Evolutionary conservation across 2,113 vertebrate genomes (phyloP).

Genomic region (Leuciscus idus): DNA sequence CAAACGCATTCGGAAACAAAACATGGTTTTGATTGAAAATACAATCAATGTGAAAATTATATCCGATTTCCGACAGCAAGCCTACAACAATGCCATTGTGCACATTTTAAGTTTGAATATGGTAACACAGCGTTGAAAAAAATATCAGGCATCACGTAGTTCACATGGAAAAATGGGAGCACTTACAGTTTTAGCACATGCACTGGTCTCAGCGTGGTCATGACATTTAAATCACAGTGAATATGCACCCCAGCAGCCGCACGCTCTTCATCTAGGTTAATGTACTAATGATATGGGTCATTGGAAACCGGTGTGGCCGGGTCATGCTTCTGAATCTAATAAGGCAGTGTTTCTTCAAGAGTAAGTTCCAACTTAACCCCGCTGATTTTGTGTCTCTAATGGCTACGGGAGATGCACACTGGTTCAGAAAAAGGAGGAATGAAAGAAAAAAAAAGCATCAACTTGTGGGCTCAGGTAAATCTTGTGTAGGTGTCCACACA

Average conservation of each 20-base stretch:
- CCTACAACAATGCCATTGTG: conserved; percentile 19
- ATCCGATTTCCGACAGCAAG: conserved; percentile 23
- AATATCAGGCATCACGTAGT: conserved; percentile 45
- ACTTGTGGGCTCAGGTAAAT: conserved; percentile 25
- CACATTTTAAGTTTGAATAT: conserved; percentile 23
- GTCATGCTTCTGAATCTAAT: conserved; percentile 58
- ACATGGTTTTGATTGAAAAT: neutral
- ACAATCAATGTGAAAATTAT: conserved; percentile 17
- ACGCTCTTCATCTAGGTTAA: conserved; percentile 35
- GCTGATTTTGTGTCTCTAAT: conserved; percentile 35
- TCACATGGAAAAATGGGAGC: conserved; percentile 38
- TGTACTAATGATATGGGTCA: conserved; percentile 43
- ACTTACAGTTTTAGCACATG: conserved; percentile 42
- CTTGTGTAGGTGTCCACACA: conserved; percentile 31
- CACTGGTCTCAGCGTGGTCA: conserved; percentile 44
- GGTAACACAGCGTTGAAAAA: conserved; percentile 24
- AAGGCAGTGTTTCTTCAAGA: conserved; percentile 65
- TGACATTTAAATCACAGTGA: conserved; percentile 67
- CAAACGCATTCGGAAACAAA: neutral
- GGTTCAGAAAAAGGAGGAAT: conserved; percentile 11
- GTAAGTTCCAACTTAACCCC: conserved; percentile 37
- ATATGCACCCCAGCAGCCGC: conserved; percentile 57
- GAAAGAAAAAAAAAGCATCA: neutral
- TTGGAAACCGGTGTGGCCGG: conserved; percentile 37
- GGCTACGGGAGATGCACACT: conserved; percentile 15